Percentiles rank a stretch among this genome's conserved stretches.
Evolutionary conservation across 2,888 invertebrate species (phyloP).

Genomic region (Caenorhabditis panamensis): DNA sequence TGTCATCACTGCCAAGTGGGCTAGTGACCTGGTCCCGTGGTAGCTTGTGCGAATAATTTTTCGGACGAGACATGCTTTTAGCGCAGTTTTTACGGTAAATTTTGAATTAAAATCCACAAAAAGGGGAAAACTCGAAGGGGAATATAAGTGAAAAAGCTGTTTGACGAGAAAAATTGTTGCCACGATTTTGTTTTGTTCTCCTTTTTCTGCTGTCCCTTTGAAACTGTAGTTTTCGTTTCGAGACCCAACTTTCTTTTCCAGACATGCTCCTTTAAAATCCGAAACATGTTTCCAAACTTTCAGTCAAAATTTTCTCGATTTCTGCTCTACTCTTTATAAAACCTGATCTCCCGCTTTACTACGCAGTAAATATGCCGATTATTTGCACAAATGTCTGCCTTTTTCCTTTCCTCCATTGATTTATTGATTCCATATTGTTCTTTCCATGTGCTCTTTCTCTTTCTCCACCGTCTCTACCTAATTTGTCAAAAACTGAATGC

Average conservation of each 20-base stretch:
- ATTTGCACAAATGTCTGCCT: slow-evolving; percentile 48
- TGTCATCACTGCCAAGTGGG: slow-evolving; percentile 1
- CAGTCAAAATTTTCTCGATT: background rate
- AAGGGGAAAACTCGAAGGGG: background rate
- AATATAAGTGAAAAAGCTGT: no score
- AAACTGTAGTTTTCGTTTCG: slow-evolving; percentile 7
- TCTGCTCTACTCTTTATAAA: background rate
- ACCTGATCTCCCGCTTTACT: background rate
- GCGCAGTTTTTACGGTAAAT: no score
- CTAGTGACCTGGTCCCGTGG: no score
- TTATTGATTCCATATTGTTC: slow-evolving; percentile 18
- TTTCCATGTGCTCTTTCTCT: background rate
- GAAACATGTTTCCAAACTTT: background rate
- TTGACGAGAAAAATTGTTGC: no score
- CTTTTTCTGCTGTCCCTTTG: slow-evolving; percentile 1
- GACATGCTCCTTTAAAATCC: background rate
- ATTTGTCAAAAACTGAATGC: slow-evolving; percentile 28
- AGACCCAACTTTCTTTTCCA: background rate
- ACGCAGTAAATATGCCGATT: slow-evolving; percentile 27
- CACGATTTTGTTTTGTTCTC: no score
- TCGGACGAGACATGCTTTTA: no score
- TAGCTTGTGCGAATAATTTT: no score
- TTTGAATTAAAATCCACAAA: background rate
- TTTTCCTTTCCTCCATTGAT: background rate
- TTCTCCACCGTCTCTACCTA: slow-evolving; percentile 14